A percentile compares a stretch with the other conserved stretches of the same genome.
These are phyloP conservation scores for Vulpes ferrilata DNA, from an alignment of 2,113 vertebrate genomes.

Conservation along the genomic window DNA sequence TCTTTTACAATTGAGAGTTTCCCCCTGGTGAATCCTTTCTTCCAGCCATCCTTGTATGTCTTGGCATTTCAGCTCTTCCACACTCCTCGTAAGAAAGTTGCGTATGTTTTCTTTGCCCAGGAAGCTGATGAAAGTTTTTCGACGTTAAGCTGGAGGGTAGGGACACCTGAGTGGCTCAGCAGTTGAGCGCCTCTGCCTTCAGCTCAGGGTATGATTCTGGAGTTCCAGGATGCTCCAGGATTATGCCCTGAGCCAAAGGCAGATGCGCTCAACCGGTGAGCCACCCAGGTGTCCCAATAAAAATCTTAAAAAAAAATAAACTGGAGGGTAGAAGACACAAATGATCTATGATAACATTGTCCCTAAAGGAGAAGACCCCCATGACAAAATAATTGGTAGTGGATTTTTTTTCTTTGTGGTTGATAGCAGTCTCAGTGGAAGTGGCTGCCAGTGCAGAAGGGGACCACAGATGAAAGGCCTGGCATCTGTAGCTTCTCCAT, in stretches of 20 bases:
- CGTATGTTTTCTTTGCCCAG: not conserved
- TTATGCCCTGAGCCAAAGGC: too few species aligned
- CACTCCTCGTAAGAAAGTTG: not conserved
- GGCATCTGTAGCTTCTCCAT: too few species aligned
- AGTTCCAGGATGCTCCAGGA: too few species aligned
- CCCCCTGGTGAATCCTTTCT: not conserved
- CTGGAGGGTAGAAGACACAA: not conserved
- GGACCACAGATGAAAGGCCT: not conserved
- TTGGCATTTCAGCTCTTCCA: not conserved
- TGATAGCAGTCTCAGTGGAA: fast-evolving
- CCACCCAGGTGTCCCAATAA: too few species aligned
- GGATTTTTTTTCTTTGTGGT: not conserved
- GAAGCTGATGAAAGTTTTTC: not conserved
- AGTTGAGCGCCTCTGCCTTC: too few species aligned
- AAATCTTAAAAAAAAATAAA: not conserved
- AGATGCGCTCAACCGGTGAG: too few species aligned
- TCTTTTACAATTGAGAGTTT: not conserved
- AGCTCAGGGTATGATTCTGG: too few species aligned
- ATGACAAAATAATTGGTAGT: not conserved
- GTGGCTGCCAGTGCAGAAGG: not conserved
- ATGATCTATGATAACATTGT: not conserved
- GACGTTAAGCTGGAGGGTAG: not conserved
- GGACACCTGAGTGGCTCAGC: too few species aligned
- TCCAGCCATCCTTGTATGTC: not conserved
- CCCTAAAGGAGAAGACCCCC: not conserved